These are phyloP conservation scores for Linnaemya tessellans DNA, from an alignment of 2,888 invertebrate species.

Conservation along the genomic window DNA sequence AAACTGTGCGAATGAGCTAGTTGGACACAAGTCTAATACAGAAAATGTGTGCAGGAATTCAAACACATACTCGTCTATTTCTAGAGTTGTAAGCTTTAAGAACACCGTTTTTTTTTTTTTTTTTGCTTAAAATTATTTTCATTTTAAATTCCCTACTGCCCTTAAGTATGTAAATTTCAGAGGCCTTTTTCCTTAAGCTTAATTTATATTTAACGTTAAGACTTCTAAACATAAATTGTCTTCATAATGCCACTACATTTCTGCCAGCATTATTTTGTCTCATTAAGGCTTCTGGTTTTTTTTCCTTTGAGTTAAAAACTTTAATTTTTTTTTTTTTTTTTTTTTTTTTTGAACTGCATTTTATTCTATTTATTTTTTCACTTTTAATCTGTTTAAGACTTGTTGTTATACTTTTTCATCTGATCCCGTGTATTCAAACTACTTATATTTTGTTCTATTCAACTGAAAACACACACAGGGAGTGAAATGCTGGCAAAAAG, in stretches of 20 bases:
- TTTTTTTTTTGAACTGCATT: background rate
- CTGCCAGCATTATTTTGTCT: conserved; percentile 15
- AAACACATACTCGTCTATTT: too few relatives aligned
- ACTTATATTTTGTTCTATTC: conserved; percentile 49
- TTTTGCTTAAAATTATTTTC: too few relatives aligned
- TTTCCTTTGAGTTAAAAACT: conserved; percentile 9
- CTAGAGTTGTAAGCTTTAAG: too few relatives aligned
- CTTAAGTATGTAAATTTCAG: background rate
- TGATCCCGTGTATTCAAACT: conserved; percentile 50
- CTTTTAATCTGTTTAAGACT: conserved; percentile 48
- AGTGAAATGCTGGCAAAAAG: background rate
- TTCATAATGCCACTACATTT: background rate
- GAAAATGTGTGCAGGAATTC: too few relatives aligned
- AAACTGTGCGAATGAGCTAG: too few relatives aligned
- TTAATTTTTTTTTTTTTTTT: background rate
- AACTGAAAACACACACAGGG: conserved; percentile 14
- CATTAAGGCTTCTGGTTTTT: conserved; percentile 48
- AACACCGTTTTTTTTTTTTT: too few relatives aligned
- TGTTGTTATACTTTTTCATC: conserved; percentile 42
- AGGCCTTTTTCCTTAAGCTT: background rate
- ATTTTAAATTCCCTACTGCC: too few relatives aligned
- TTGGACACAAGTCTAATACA: too few relatives aligned
- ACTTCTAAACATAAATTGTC: background rate
- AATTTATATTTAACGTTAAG: background rate
- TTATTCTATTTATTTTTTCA: conserved; percentile 3